These are phyloP conservation scores for Thereuonema tuberculata DNA, from an alignment of 1,140 invertebrate genomes.

Conservation along the genomic window DNA sequence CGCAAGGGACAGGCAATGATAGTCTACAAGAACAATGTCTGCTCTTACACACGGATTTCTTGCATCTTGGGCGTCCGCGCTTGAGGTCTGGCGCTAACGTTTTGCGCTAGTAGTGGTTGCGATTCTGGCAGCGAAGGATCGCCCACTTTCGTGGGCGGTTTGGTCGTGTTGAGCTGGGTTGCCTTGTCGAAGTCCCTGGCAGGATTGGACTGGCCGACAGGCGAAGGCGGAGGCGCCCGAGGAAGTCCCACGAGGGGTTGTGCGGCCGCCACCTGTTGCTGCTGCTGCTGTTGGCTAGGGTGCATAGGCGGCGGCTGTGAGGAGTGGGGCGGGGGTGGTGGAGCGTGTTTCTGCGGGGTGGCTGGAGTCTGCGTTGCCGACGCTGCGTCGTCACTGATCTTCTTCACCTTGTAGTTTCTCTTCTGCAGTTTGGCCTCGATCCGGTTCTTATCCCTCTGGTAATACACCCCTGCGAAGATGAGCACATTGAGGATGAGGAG, in stretches of 20 bases:
- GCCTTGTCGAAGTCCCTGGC: too few species aligned
- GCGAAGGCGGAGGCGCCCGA: slow-evolving; percentile 4
- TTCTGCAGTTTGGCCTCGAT: slow-evolving; percentile 60
- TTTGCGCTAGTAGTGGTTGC: slow-evolving; percentile 2
- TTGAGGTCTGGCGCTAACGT: background rate
- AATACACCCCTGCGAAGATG: slow-evolving; percentile 86
- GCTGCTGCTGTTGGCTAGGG: background rate
- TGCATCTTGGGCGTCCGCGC: background rate
- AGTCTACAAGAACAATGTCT: too few species aligned
- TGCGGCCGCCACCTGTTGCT: background rate
- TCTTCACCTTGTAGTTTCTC: slow-evolving; percentile 39
- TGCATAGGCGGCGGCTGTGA: background rate
- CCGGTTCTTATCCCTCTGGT: slow-evolving; percentile 72
- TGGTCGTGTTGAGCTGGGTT: background rate
- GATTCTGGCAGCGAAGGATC: background rate
- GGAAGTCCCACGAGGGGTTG: background rate
- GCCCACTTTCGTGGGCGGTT: background rate
- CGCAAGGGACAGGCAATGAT: too few species aligned
- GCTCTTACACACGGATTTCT: slow-evolving; percentile 5
- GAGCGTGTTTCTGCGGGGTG: background rate
- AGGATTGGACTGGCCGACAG: slow-evolving; percentile 5
- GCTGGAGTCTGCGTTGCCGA: background rate
- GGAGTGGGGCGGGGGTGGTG: background rate
- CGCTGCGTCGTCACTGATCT: background rate
- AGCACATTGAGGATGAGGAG: slow-evolving; percentile 77